Conservation (phyloP, 1,140 invertebrate species). For the Drosophila parvula region DNA sequence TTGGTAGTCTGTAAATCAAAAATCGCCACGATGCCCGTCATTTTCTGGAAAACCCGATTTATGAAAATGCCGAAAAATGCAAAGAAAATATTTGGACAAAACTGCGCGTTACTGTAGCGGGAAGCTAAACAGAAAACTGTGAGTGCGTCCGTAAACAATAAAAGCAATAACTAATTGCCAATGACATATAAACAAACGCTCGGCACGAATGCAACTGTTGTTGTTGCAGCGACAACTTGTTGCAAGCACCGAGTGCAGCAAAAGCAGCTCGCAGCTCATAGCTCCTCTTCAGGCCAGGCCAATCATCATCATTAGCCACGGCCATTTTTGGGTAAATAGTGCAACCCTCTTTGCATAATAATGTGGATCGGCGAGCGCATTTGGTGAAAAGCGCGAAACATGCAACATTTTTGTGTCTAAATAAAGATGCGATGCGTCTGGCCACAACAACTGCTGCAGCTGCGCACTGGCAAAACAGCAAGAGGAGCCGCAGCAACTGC, state of each 20-base stretch:
- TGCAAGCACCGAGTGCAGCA: slow-evolving; percentile 53
- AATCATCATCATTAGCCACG: slow-evolving; percentile 81
- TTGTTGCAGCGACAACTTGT: slow-evolving; percentile 34
- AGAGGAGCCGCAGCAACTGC: slow-evolving; percentile 9
- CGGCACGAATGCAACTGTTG: slow-evolving; percentile 30
- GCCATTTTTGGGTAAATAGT: slow-evolving; percentile 83
- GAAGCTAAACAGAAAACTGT: slow-evolving; percentile 22
- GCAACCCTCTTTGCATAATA: slow-evolving; percentile 83
- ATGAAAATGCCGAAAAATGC: slow-evolving; percentile 6
- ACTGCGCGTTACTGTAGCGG: not conserved
- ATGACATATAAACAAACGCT: slow-evolving; percentile 75
- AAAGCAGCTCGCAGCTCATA: slow-evolving; percentile 43
- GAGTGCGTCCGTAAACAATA: slow-evolving; percentile 33
- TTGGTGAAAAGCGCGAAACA: slow-evolving; percentile 81
- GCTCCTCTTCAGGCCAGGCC: slow-evolving; percentile 41
- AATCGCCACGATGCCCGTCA: not conserved
- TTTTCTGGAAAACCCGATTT: slow-evolving; percentile 9
- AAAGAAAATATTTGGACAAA: slow-evolving; percentile 22
- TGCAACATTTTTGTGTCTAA: slow-evolving; percentile 82
- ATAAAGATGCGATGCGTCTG: slow-evolving; percentile 77
- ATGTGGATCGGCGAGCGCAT: slow-evolving; percentile 77
- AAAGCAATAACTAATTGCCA: slow-evolving; percentile 76
- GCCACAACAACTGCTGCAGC: slow-evolving; percentile 46
- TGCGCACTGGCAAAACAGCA: slow-evolving; percentile 21
- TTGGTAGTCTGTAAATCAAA: slow-evolving; percentile 16